A percentile compares a stretch with the other conserved stretches of the same genome.
These are phyloP conservation scores for human DNA, from an alignment of 2,113 vertebrate genomes.

Conservation along the genomic window GRCh38 chr1:46468001-46468500, in stretches of 20 bases:
- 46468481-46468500: neutral
- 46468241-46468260: too few species aligned
- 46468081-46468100: neutral
- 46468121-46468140: neutral
- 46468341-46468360: neutral
- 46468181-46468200: too few species aligned
- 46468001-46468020: neutral
- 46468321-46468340: neutral
- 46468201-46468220: too few species aligned
- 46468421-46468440: neutral
- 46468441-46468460: neutral
- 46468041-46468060: neutral
- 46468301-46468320: neutral
- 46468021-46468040: neutral
- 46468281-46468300: neutral
- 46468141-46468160: too few species aligned
- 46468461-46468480: neutral
- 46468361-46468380: neutral
- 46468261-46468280: neutral
- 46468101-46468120: neutral
- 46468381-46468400: conserved; percentile 58
- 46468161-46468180: too few species aligned
- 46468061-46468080: neutral
- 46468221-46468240: too few species aligned
- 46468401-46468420: conserved; percentile 28